Percentiles rank a stretch among this genome's conserved stretches.
phyloP scores from a whole-genome alignment of 35 echinoderm and acorn worm genomes.

The Hemicentrotus pulcherrimus region DNA sequence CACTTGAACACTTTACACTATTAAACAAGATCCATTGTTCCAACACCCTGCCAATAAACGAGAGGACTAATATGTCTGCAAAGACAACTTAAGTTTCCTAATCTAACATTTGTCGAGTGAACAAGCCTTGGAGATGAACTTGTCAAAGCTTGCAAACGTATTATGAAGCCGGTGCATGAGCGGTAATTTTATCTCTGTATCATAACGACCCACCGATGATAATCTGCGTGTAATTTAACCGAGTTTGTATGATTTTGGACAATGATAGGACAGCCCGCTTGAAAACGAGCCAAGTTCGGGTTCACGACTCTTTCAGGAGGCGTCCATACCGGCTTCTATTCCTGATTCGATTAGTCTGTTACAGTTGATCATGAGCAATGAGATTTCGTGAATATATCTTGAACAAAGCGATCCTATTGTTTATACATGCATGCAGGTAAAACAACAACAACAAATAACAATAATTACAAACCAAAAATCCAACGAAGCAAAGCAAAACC shows the following conservation, averaged over 20 bases:
- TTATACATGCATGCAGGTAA: no score
- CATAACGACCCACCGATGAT: neutral
- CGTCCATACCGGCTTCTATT: neutral
- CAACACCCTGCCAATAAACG: neutral
- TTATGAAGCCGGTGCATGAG: neutral
- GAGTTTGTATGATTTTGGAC: neutral
- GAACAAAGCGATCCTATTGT: neutral
- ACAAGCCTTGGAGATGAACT: neutral
- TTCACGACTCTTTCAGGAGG: neutral
- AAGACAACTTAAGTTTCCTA: neutral
- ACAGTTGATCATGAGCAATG: neutral
- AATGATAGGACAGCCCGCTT: neutral
- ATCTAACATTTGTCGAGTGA: neutral
- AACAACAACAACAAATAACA: no score
- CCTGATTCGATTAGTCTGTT: neutral
- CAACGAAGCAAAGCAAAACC: no score
- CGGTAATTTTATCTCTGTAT: neutral
- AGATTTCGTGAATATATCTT: neutral
- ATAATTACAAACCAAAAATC: no score
- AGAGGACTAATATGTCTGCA: neutral
- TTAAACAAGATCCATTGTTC: neutral
- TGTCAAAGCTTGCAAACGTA: neutral
- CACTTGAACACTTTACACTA: no score
- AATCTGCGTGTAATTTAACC: neutral
- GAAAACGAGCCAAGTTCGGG: neutral